phyloP scores from a whole-genome alignment of 1,140 invertebrate genomes.

The Cryptotermes secundus region DNA sequence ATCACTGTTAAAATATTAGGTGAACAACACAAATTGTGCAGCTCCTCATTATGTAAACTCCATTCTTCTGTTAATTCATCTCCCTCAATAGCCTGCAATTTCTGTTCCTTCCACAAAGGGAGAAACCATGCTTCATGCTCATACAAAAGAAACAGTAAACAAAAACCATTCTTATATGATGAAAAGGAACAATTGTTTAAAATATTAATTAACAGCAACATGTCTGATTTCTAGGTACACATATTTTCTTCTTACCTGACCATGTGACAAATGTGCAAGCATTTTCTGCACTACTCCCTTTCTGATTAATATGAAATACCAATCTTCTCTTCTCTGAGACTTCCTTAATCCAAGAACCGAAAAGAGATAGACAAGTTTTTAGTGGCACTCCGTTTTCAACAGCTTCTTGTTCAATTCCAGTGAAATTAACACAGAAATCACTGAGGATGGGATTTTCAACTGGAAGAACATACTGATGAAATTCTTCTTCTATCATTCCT shows the following conservation, averaged over 20 bases:
- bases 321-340: slow-evolving; percentile 45
- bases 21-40: not conserved
- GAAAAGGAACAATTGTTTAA: too few relatives aligned
- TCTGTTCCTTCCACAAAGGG: too few relatives aligned
- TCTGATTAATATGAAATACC: slow-evolving; percentile 42
- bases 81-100: too few relatives aligned
- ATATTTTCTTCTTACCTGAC: slow-evolving; percentile 36
- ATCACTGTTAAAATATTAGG: too few relatives aligned
- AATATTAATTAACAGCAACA: too few relatives aligned
- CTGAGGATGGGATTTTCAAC: slow-evolving; percentile 59
- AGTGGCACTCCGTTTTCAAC: slow-evolving; percentile 51
- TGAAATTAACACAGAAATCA: slow-evolving; percentile 65
- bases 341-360: slow-evolving; percentile 50
- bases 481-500: slow-evolving; percentile 59
- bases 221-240: not conserved
- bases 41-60: too few relatives aligned
- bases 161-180: too few relatives aligned
- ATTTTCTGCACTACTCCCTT: slow-evolving; percentile 42
- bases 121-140: too few relatives aligned
- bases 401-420: slow-evolving; percentile 56
- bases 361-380: slow-evolving; percentile 48
- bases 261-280: slow-evolving; percentile 52
- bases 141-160: too few relatives aligned
- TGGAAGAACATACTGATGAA: slow-evolving; percentile 66
- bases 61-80: too few relatives aligned